Evolutionary conservation across 2,888 invertebrate genomes (phyloP).

Genomic region (Pedicia rivosa): DNA sequence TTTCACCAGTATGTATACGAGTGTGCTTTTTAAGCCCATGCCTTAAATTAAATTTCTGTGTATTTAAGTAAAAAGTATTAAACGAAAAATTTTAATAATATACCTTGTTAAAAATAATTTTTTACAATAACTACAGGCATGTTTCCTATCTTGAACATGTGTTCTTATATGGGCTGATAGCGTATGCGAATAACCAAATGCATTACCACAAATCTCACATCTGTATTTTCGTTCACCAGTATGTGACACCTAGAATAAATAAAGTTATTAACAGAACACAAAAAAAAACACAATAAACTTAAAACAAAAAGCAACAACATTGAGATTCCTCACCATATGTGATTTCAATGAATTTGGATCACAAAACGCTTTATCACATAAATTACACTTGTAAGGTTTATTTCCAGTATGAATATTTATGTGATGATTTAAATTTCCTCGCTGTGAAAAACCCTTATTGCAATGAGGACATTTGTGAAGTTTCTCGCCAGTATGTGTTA

Average conservation of each 20-base stretch:
- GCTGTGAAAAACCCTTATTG: slow-evolving; percentile 9
- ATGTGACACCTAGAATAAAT: no score
- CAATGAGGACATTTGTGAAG: slow-evolving; percentile 10
- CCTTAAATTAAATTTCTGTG: neutral
- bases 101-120: slow-evolving; percentile 2
- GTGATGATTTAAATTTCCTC: slow-evolving; percentile 10
- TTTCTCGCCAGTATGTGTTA: slow-evolving; percentile 8
- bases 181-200: slow-evolving; percentile 11
- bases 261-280: no score
- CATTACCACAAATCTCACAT: slow-evolving; percentile 11
- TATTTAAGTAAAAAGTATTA: neutral
- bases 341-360: slow-evolving; percentile 11
- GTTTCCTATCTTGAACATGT: slow-evolving; percentile 4
- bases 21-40: slow-evolving; percentile 1
- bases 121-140: neutral
- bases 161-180: slow-evolving; percentile 5
- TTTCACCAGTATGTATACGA: slow-evolving; percentile 11
- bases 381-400: slow-evolving; percentile 11
- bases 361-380: slow-evolving; percentile 10
- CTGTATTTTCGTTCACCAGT: slow-evolving; percentile 10
- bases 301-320: no score
- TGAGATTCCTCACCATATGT: no score
- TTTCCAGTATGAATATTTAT: slow-evolving; percentile 11
- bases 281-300: no score
- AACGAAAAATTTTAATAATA: neutral